Evolutionary conservation across 2,113 vertebrate species (phyloP).

Genomic region (Poecile atricapillus): DNA sequence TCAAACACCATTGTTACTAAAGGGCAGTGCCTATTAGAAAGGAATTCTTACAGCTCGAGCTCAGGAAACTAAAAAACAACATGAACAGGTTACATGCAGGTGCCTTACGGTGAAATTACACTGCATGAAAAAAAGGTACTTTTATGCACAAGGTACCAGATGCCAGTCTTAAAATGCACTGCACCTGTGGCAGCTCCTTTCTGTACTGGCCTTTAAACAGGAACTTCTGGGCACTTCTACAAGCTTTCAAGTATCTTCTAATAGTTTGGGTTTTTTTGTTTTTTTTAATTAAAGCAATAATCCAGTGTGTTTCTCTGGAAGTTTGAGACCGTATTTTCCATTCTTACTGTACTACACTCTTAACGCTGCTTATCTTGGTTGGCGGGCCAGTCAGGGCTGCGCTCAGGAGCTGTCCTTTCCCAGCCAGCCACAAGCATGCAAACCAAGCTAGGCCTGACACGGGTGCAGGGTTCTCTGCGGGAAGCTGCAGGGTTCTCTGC

Average conservation of each 20-base stretch:
- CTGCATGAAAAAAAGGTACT: not conserved
- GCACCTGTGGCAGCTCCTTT: not conserved
- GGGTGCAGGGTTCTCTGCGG: accelerated
- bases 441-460: accelerated
- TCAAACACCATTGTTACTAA: not conserved
- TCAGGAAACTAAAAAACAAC: not conserved
- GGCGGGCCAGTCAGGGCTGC: accelerated
- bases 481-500: too few relatives aligned
- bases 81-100: accelerated
- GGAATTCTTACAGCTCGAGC: not conserved
- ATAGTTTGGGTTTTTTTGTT: not conserved
- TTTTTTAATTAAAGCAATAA: not conserved
- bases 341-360: not conserved
- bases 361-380: accelerated
- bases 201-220: accelerated
- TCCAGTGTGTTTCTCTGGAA: not conserved
- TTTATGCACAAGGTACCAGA: not conserved
- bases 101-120: too few relatives aligned
- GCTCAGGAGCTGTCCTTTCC: too few relatives aligned
- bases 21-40: not conserved
- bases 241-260: not conserved
- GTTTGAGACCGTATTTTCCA: accelerated
- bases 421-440: accelerated
- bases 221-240: not conserved
- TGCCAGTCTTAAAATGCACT: not conserved